Percentiles rank a stretch among this genome's conserved stretches.
Conservation (phyloP, 2,113 vertebrate species). For the Calonectris borealis region DNA sequence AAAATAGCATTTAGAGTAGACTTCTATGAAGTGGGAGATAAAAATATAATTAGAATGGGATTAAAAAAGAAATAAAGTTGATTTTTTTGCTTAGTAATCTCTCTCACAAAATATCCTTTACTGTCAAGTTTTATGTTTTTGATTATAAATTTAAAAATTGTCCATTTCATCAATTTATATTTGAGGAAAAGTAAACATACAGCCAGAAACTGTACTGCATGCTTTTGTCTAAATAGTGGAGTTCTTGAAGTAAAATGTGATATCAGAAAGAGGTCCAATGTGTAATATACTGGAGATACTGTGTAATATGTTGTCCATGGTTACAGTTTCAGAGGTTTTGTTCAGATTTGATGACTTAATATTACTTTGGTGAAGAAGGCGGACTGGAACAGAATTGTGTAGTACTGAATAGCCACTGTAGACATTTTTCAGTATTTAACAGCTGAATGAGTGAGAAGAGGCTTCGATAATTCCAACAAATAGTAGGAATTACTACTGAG, state of each 20-base stretch:
- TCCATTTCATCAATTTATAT: background rate
- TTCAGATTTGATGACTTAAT: background rate
- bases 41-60: background rate
- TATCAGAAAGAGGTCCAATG: background rate
- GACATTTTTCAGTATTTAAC: background rate
- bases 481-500: background rate
- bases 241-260: background rate
- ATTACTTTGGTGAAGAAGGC: background rate
- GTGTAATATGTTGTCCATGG: background rate
- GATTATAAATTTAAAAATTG: background rate
- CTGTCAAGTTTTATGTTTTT: background rate
- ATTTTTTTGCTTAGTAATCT: background rate
- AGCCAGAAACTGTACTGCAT: background rate
- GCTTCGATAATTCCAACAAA: background rate
- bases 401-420: background rate
- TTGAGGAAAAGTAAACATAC: background rate
- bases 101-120: background rate
- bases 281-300: background rate
- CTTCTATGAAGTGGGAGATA: background rate
- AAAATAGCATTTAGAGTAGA: background rate
- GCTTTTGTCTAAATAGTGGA: background rate
- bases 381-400: background rate
- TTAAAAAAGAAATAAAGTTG: background rate
- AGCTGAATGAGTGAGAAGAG: background rate
- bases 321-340: background rate